Base-by-base conservation (phyloP, 2,797 vertebrate species). In the Mus caroli region DNA sequence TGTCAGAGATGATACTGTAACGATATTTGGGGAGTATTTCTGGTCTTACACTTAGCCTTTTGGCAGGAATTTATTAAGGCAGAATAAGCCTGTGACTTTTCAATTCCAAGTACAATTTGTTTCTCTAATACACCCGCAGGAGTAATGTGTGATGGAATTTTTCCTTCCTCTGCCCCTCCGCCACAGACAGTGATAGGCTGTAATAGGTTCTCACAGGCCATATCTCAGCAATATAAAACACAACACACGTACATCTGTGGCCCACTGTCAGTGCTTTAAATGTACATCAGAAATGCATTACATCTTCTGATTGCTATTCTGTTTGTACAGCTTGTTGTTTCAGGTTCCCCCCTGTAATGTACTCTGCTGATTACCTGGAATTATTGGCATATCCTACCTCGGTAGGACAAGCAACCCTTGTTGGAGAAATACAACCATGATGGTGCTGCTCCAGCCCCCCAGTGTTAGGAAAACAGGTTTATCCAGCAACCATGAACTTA, bases 101-200 rank as follows among this genome's bases (percentile, higher is more conserved):
- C 99, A 99, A 99, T 99, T 99, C 99, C 99, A 98, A 99, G 99
- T 99, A 99, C 99, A 99, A 99, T 99, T 99, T 99, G 99, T 99
- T 99, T 99, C 99, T 99, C 99, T 99, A 99, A 99, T 99, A 99
- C 99, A 99, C 99, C 99, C 98, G 98, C 98, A 93, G 99, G 98
- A 99, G 98, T 99, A 99, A 99, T 99, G 99, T 99, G 99, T 99
- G 99, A 99, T 99, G 99, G 99, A 99, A 99, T 99, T 99, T 99
- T 99, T 99, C 99, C 99, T 99, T 98, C 99, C 98, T 94, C 95
- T 77, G 98, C 97, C 98, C 97, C 98, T 98, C 98, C 98, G 98
- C 98, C 97, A 98, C 98, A 98, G 99, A 98, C 98, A 99, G 99
- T 99, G 98, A 99, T 99, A 98, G 99, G 98, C 99, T 98, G 97